Evolutionary conservation across 2,888 invertebrate genomes (phyloP), one percentile per base, ranked within the genome.

Genomic region (Leptopilina myrica): DNA sequence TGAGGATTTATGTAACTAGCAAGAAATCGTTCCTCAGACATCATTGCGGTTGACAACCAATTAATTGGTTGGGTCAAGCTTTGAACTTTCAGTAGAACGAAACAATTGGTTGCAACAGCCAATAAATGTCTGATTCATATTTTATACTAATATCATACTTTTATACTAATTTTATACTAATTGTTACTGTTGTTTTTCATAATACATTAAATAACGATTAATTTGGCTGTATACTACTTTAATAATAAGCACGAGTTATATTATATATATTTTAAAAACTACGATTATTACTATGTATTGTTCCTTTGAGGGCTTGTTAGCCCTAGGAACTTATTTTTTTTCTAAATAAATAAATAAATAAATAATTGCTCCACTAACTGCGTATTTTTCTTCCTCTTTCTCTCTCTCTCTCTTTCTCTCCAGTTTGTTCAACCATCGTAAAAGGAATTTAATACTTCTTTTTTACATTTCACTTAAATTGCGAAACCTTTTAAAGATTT

Each of bases 41-140:
- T n/a, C 53, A 73, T 73, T 73, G 33, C 33, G 53, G 56, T 14
- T 73, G 56, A 53, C 56, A 73, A 56, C 33, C 49, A 73, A 73
- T 73, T 73, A 73, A 73, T 73, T 33, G 73, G 53, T 73, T 53
- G 53, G 69, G 33, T 73, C 69, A 73, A 56, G 33, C n/a, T n/a
- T 14, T 33, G 56, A 73, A 56, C n/a, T 4, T 73, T 73, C 56
- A n/a, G 5, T 33, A 1, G 56, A 33, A 73, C 56, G 33, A 73
- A 73, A 53, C 73, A 56, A 73, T 73, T 33, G 56, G 73, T 40
- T 73, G 33, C 73, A n/a, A 33, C 53, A 8, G n/a, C 40, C 73
- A 56, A 73, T 73, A 73, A 73, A 73, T 73, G 73, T 73, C 73
- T 40, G 33, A 73, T 33, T 33, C 73, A 73, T 73, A 73, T 73